phyloP scores from a whole-genome alignment of 2,797 vertebrate genomes.

The Diplodus sargus region DNA sequence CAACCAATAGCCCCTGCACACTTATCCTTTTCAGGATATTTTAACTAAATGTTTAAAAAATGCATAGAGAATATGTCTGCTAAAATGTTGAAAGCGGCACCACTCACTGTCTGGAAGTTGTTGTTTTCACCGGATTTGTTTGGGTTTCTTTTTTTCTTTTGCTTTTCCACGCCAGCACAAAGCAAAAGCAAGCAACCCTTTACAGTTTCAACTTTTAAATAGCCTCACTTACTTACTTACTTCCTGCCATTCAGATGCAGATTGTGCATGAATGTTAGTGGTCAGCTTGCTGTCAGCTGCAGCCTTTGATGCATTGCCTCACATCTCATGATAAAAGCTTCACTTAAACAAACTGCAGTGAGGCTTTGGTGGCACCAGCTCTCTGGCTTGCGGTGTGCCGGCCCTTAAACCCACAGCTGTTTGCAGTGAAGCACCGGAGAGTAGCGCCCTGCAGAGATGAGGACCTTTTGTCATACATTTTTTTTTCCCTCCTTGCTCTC shows the following conservation, averaged over 20 bases:
- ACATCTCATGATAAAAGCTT: constrained; percentile 39
- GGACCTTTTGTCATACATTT: constrained; percentile 31
- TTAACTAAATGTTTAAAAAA: background rate
- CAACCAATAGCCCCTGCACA: too few relatives aligned
- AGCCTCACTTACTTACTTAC: background rate
- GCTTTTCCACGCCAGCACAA: background rate
- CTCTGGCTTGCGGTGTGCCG: constrained; percentile 7
- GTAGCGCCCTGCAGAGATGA: constrained; percentile 36
- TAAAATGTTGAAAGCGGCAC: background rate
- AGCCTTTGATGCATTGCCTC: constrained; percentile 11
- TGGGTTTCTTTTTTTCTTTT: background rate
- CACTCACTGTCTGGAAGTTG: background rate
- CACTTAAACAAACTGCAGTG: constrained; percentile 16
- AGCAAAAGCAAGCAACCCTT: background rate
- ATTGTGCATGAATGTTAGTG: background rate
- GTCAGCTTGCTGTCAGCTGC: constrained; percentile 36
- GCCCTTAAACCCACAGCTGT: constrained; percentile 47
- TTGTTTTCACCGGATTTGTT: background rate
- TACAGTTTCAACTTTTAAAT: background rate
- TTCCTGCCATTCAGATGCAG: background rate
- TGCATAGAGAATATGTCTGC: background rate
- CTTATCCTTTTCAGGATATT: too few relatives aligned
- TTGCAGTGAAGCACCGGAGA: constrained; percentile 40
- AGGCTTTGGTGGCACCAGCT: constrained; percentile 27
- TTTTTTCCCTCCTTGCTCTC: constrained; percentile 38